Evolutionary conservation across 1,140 invertebrate species (phyloP).

Genomic region (Lerema accius): DNA sequence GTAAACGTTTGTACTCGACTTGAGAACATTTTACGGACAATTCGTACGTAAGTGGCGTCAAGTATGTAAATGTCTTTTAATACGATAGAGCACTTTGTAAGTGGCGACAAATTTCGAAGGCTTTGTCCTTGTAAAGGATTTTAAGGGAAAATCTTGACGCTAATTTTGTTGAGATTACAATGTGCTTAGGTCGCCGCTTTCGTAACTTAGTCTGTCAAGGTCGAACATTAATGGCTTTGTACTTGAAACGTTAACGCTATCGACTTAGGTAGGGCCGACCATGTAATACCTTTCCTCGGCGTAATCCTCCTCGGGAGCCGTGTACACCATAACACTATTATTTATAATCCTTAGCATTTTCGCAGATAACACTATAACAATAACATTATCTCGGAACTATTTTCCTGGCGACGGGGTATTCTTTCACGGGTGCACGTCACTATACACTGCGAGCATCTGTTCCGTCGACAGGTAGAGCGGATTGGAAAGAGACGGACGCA

Average conservation of each 20-base stretch:
- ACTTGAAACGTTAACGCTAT: conserved; percentile 65
- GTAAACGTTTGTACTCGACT: neutral
- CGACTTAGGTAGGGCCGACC: conserved; percentile 43
- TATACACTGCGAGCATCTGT: conserved; percentile 58
- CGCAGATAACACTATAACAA: conserved; percentile 39
- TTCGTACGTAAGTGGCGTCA: neutral
- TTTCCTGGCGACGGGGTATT: conserved; percentile 33
- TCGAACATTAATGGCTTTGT: conserved; percentile 69
- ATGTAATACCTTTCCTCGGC: conserved; percentile 41
- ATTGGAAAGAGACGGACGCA: conserved; percentile 71
- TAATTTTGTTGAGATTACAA: conserved; percentile 64
- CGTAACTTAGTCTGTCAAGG: conserved; percentile 71
- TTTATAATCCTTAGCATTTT: conserved; percentile 49
- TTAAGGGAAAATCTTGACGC: conserved; percentile 58
- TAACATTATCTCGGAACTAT: conserved; percentile 31
- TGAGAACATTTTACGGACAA: neutral
- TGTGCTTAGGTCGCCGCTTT: conserved; percentile 63
- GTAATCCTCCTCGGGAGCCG: conserved; percentile 46
- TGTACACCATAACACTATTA: conserved; percentile 48
- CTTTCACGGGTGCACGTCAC: conserved; percentile 31
- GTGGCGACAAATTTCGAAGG: conserved; percentile 3
- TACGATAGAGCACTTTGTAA: neutral
- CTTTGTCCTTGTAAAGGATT: neutral
- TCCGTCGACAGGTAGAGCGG: conserved; percentile 51
- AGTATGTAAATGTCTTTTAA: neutral